Base-by-base conservation (phyloP, 1,140 invertebrate genomes). In the Laupala kohalensis region DNA sequence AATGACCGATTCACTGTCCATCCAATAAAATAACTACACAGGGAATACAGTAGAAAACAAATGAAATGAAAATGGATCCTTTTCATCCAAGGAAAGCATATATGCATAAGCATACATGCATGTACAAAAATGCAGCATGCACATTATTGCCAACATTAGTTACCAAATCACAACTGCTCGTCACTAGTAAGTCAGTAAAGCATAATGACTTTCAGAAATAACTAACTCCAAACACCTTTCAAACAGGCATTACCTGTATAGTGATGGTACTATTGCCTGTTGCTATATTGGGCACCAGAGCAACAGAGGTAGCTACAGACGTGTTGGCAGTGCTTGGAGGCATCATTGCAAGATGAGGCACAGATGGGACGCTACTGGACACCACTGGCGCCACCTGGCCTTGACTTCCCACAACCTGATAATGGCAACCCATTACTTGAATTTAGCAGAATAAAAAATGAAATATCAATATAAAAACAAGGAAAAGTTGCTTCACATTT, bases 281-380 rank as follows among this genome's bases (percentile, higher is more conserved):
- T 76, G 82, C 80, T 77, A 83, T 77, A 78, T 83, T 84, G 78
- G 83, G 83, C 77, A 84, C 79, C 78, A 85, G 80, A 76, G 82
- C 79, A 78, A 84, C 81, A 75, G 82, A 81, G 75, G 81, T 81
- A 77, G 81, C 77, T 78, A 76, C 81, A 77, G 77, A 79, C 30
- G 25, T 63, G 24, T 25, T 64, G 19, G 69, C 24, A 19, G 63
- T 23, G 25, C 70, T 23, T 24, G 74, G 74, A 23, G 73, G 67
- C 67, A 74, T 64, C 28, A 74, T 28, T 19, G 73, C 71, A 19
- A 76, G 71, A 19, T 74, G 73, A 25, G 66, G 74, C 53, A 75
- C 30, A 23, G 37, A 37, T 29, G 69, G 25, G 29, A 79, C 77
- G 77, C 79, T 79, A 81, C 80, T 80, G 77, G 81, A 78, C 76